Evolutionary conservation across 1,140 invertebrate species (phyloP).

Genomic region (Ditylenchus dipsaci): DNA sequence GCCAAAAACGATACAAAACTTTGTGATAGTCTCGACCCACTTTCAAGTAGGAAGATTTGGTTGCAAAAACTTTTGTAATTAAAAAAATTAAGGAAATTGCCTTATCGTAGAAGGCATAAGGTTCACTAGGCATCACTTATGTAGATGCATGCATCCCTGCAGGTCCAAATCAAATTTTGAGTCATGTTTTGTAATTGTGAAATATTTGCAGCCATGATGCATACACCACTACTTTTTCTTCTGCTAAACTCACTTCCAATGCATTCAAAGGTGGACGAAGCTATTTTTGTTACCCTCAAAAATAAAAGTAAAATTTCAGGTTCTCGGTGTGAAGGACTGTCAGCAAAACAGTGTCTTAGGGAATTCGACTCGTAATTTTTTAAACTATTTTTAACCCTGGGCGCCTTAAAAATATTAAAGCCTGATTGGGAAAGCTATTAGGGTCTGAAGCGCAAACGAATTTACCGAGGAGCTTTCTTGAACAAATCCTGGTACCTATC

Average conservation of each 20-base stretch:
- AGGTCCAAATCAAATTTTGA: too few species aligned
- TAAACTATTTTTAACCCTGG: too few species aligned
- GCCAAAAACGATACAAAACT: constrained; percentile 44
- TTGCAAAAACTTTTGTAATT: neutral
- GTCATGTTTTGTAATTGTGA: too few species aligned
- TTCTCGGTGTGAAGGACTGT: constrained; percentile 7
- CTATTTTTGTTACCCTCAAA: too few species aligned
- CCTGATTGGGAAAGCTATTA: neutral
- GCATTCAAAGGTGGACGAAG: constrained; percentile 33
- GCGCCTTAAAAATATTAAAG: neutral
- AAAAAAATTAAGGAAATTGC: constrained; percentile 36
- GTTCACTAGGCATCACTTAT: constrained; percentile 39
- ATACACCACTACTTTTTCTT: constrained; percentile 55
- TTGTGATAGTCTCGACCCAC: constrained; percentile 39
- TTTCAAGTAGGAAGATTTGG: constrained; percentile 12
- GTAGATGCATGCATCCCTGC: constrained; percentile 50
- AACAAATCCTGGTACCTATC: too few species aligned
- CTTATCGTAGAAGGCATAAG: constrained; percentile 38
- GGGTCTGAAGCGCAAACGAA: too few species aligned
- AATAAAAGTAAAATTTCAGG: neutral
- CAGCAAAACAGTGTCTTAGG: constrained; percentile 20
- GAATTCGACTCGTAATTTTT: constrained; percentile 31
- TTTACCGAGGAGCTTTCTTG: too few species aligned
- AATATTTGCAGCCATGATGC: constrained; percentile 51
- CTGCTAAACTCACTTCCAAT: constrained; percentile 46